Conservation (phyloP, 2,113 vertebrate genomes). For the Xenus cinereus region DNA sequence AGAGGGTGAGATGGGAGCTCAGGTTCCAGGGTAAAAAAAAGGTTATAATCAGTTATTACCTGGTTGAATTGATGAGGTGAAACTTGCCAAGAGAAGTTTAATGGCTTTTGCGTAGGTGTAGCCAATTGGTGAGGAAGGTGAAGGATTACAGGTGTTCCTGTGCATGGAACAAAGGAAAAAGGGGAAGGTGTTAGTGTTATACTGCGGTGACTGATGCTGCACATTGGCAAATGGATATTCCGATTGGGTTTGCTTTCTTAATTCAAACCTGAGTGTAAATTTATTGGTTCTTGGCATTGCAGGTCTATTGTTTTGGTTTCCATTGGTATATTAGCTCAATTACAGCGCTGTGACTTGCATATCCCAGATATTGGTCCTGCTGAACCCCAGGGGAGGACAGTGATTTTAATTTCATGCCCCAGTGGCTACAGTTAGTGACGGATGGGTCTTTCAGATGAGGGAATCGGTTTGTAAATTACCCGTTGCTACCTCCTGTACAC, state of each 20-base stretch:
- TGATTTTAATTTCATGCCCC: conserved; percentile 90
- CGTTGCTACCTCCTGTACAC: conserved; percentile 19
- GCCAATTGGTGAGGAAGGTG: neutral
- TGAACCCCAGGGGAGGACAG: conserved; percentile 68
- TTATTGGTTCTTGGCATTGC: neutral
- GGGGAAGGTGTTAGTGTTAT: neutral
- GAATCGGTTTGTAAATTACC: conserved; percentile 60
- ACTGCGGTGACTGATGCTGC: neutral
- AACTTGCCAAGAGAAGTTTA: neutral
- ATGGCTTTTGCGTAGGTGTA: neutral
- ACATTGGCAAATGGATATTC: neutral
- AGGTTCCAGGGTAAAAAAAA: neutral
- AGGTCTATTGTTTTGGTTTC: conserved; percentile 42
- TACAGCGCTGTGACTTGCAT: conserved; percentile 47
- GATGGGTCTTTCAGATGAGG: conserved; percentile 79
- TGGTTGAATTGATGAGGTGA: neutral
- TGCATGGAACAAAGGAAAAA: neutral
- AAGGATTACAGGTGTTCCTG: conserved; percentile 8
- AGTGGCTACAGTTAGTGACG: conserved; percentile 79
- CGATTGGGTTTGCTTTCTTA: neutral
- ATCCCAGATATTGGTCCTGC: conserved; percentile 70
- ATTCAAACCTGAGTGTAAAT: neutral
- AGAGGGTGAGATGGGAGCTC: neutral
- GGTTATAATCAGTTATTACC: neutral
- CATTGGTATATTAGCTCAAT: conserved; percentile 79